Base-by-base conservation (phyloP, 64 coral and sea anemone species). In the Anthopleura sola region DNA sequence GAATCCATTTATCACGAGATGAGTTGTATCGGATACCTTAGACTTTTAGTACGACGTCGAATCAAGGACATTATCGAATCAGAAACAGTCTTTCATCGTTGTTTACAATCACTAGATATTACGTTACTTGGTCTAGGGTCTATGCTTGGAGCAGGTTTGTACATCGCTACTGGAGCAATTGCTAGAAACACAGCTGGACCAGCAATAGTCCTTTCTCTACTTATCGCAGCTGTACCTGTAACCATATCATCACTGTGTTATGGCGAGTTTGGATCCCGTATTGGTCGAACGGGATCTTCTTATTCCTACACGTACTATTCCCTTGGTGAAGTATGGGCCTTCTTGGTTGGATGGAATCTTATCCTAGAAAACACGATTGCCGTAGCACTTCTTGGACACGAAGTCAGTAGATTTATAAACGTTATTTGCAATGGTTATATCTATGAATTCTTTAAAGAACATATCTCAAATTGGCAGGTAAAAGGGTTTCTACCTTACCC, bases 291-390 rank as follows among this genome's bases (percentile, higher is more conserved):
- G 6, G 94, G 94, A 7, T 97, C 94, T 33, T 92, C 90, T 0
- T 97, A 96, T 68, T 75, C 87, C 34, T 96, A 96, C 75, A 86
- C 90, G 16, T 96, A 96, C 21, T 89, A 88, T 23, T 78, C 90
- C 37, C 15, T 96, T 20, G 94, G 94, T 29, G 94, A 97, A 82
- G 90, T 97, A 34, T 97, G 94, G 94, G 94, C 94, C 5, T 97
- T 97, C 74, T 85, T 86, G 8, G 87, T 97, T 16, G 94, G 94
- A 17, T 97, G 94, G 94, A 92, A 97, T 78, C 69, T 97, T 18
- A 88, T 97, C 44, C 64, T 97, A 28, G 94, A 97, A 87, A 92
- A 97, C 64, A 86, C 91, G 21, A 82, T 97, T n/a, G 90, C 91
- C 19, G 57, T 82, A 26, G 90, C 94, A 10, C 81, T 97, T 74